phyloP scores from a whole-genome alignment of 2,888 invertebrate species.

The Crematogaster levior region DNA sequence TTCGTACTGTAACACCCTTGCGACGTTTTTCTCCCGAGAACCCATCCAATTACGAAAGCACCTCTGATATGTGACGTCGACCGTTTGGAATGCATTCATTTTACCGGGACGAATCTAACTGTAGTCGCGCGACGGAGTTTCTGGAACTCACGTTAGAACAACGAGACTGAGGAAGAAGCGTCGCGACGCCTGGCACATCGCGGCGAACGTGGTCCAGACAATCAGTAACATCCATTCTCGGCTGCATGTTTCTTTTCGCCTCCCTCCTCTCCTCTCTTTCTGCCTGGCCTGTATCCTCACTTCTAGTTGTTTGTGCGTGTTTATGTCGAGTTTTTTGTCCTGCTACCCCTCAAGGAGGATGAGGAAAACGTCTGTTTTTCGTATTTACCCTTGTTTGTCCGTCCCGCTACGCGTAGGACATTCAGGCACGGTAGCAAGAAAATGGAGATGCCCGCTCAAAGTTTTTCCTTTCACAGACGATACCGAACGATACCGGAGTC shows the following conservation, averaged over 20 bases:
- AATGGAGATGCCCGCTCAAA: background rate
- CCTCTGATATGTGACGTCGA: background rate
- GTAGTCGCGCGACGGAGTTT: constrained; percentile 34
- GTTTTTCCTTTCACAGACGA: background rate
- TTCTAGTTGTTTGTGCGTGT: constrained; percentile 40
- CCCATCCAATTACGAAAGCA: constrained; percentile 21
- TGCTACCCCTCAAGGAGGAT: background rate
- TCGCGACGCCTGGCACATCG: constrained; percentile 51
- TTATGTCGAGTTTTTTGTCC: constrained; percentile 39
- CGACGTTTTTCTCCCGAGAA: background rate
- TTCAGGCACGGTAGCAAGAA: constrained; percentile 27
- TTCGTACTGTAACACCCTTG: background rate
- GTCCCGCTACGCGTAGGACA: background rate
- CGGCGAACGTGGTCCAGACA: constrained; percentile 68
- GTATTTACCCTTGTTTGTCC: constrained; percentile 30
- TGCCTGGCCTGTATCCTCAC: background rate
- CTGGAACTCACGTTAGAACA: constrained; percentile 37
- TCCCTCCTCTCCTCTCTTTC: background rate
- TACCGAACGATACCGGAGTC: background rate
- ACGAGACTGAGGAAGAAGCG: constrained; percentile 44
- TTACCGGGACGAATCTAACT: constrained; percentile 51
- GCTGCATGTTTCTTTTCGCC: constrained; percentile 37
- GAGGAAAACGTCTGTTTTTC: background rate
- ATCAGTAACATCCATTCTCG: constrained; percentile 69
- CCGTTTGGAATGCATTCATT: constrained; percentile 69